Base-by-base conservation (phyloP, 2,888 invertebrate species). In the Balanococcus diminutus region DNA sequence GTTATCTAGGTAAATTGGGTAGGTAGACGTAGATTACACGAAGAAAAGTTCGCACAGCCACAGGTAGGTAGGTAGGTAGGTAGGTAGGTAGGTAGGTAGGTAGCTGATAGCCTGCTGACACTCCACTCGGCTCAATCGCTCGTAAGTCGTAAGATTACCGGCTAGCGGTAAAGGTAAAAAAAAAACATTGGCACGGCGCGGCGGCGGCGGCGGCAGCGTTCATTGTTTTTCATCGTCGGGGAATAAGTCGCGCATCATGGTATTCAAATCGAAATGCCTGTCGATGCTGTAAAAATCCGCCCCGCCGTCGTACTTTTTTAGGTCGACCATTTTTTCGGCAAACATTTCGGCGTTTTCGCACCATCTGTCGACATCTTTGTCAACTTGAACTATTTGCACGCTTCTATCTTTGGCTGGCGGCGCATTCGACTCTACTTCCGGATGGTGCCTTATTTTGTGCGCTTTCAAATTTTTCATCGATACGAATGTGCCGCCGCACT, bases 161-260 rank as follows among this genome's bases (percentile, higher is more conserved):
- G 36, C 36, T 3, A 36, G 8, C 3, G 8, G 36, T 36, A 36
- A 5, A 36, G 4, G 36, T n/a, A n/a, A n/a, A n/a, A n/a, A n/a
- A n/a, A n/a, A n/a, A n/a, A n/a, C n/a, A n/a, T n/a, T n/a, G n/a
- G n/a, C n/a, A n/a, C n/a, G 36, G 3, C 8, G 36, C 8, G 36
- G 8, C 8, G 36, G 36, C 8, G 36, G 36, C 36, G 36, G 36
- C 3, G 4, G 36, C 8, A 8, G 36, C 42, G 14, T 42, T 67
- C 25, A 16, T 25, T 79, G 42, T 32, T 84, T 85, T 5, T 85
- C 85, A 32, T 85, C 72, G 36, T 85, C 85, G 19, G 85, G 79
- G 51, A 85, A 85, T 4, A 85, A 75, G 39, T 85, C 85, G 2
- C 16, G 72, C 32, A 85, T 85, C 85, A 85, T 85, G 5, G 75